Evolutionary conservation across 2,113 vertebrate species (phyloP).

Genomic region (Podarcis cretensis): DNA sequence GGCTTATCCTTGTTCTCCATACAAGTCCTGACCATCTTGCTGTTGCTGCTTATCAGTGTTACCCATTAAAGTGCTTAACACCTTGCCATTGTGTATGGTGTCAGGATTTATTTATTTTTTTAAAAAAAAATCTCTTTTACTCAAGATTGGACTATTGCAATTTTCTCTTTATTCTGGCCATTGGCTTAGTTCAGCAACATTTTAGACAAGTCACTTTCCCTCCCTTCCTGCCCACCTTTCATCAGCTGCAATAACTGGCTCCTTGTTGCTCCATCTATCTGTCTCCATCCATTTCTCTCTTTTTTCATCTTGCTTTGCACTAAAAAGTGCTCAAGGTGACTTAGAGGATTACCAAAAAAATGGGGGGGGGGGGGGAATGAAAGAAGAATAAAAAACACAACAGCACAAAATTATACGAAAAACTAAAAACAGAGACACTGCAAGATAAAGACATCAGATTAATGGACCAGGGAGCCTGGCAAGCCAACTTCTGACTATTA

Average conservation of each 20-base stretch:
- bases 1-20: not conserved
- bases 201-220: not conserved
- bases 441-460: not conserved
- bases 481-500: not conserved
- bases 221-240: not conserved
- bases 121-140: no score
- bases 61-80: not conserved
- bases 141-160: not conserved
- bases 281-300: no score
- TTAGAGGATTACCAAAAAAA: not conserved
- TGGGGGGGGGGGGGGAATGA: not conserved
- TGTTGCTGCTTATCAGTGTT: not conserved
- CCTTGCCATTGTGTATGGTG: not conserved
- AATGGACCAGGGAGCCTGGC: not conserved
- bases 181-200: not conserved
- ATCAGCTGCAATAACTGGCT: not conserved
- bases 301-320: no score
- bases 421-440: not conserved
- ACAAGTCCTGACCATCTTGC: not conserved
- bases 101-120: no score
- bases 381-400: not conserved
- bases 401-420: not conserved
- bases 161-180: not conserved
- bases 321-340: not conserved
- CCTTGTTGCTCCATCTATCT: not conserved